These are phyloP conservation scores for Dryadula phaetusa DNA, from an alignment of 2,888 invertebrate species.

Conservation along the genomic window DNA sequence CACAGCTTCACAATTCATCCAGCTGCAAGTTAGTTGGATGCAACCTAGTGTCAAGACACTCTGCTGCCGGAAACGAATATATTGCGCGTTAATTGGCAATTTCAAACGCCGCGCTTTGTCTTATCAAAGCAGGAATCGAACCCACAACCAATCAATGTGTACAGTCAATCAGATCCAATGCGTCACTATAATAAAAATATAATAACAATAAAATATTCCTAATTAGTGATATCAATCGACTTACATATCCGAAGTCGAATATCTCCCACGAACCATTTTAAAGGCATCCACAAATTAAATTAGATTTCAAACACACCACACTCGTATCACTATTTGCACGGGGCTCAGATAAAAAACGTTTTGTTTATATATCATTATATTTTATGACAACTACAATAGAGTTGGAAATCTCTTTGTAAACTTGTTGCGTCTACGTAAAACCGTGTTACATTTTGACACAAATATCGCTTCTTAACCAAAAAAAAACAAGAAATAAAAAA, in stretches of 20 bases:
- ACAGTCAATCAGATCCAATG: too few species aligned
- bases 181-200: too few species aligned
- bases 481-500: too few species aligned
- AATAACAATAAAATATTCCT: neutral
- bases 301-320: slow-evolving; percentile 25
- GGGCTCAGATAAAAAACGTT: slow-evolving; percentile 36
- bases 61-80: too few species aligned
- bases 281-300: slow-evolving; percentile 21
- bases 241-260: slow-evolving; percentile 79
- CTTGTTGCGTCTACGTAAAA: slow-evolving; percentile 69
- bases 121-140: too few species aligned
- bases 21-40: too few species aligned
- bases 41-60: too few species aligned
- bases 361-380: slow-evolving; percentile 52
- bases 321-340: slow-evolving; percentile 20
- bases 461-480: neutral
- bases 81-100: too few species aligned
- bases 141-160: too few species aligned
- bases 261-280: slow-evolving; percentile 79
- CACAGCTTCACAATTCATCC: slow-evolving; percentile 4
- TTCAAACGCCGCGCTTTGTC: too few species aligned
- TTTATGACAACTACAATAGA: slow-evolving; percentile 42
- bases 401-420: slow-evolving; percentile 72
- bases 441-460: slow-evolving; percentile 65
- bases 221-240: slow-evolving; percentile 48